Percentiles rank a stretch among this genome's conserved stretches.
Conservation (phyloP, 2,797 vertebrate species). For the Chromis chromis region DNA sequence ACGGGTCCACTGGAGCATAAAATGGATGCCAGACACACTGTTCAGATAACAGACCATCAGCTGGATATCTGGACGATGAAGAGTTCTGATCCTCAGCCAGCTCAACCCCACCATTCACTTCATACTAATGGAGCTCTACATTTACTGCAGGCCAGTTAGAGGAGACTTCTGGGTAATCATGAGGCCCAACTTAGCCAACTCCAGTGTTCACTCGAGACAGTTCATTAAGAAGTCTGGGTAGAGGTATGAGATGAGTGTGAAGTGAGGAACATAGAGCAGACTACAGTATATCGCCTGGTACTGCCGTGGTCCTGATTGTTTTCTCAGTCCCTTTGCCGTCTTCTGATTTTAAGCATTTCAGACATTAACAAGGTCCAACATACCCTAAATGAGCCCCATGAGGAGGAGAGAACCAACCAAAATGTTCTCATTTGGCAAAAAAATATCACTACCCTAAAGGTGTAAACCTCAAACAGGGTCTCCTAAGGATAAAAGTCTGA, state of each 20-base stretch:
- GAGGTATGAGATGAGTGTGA: slow-evolving; percentile 7
- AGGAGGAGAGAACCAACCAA: slow-evolving; percentile 1
- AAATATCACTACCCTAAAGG: slow-evolving; percentile 9
- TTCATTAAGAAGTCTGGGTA: slow-evolving; percentile 19
- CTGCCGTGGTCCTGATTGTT: background rate
- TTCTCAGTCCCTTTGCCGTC: background rate
- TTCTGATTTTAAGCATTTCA: slow-evolving; percentile 14
- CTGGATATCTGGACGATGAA: slow-evolving; percentile 63
- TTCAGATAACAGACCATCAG: slow-evolving; percentile 70
- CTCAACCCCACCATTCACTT: slow-evolving; percentile 30
- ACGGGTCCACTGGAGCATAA: slow-evolving; percentile 54
- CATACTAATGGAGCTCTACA: slow-evolving; percentile 46
- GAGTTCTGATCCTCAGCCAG: slow-evolving; percentile 61
- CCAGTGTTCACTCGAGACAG: slow-evolving; percentile 28
- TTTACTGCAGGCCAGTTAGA: slow-evolving; percentile 31
- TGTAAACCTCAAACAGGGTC: slow-evolving; percentile 24
- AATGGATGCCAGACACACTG: slow-evolving; percentile 61
- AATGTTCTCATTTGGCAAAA: slow-evolving; percentile 27
- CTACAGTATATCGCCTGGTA: background rate
- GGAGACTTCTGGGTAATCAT: slow-evolving; percentile 38
- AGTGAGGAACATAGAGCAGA: background rate
- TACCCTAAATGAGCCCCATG: slow-evolving; percentile 10
- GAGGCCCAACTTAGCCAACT: slow-evolving; percentile 31
- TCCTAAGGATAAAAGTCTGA: slow-evolving; percentile 16
- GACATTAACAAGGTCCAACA: slow-evolving; percentile 17